A percentile compares a stretch with the other conserved stretches of the same genome.
Conservation (phyloP, 2,888 invertebrate genomes). For the Dione juno region DNA sequence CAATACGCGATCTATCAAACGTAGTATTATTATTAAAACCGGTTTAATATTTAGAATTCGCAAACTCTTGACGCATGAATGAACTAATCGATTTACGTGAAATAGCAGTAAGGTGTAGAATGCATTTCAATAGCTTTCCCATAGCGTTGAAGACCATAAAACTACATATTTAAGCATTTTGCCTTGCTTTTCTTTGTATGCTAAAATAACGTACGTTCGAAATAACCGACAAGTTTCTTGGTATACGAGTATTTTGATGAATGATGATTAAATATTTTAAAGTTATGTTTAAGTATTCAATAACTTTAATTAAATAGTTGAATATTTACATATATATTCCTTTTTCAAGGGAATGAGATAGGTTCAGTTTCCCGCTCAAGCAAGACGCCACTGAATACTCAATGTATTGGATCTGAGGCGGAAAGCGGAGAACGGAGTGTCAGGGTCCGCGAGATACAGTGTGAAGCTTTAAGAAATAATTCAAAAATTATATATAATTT, state of each 20-base stretch:
- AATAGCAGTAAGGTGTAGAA: conserved; percentile 25
- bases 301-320: background rate
- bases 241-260: conserved; percentile 1
- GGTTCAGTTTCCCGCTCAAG: no score
- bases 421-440: no score
- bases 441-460: no score
- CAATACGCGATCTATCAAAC: conserved; percentile 10
- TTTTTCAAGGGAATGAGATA: no score
- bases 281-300: background rate
- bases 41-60: conserved; percentile 20
- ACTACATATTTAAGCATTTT: conserved; percentile 6
- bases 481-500: background rate
- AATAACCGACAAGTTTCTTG: conserved; percentile 12
- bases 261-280: conserved; percentile 17
- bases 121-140: conserved; percentile 24
- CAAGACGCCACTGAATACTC: no score
- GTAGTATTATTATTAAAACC: conserved; percentile 28
- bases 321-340: no score
- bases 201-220: background rate
- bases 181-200: background rate
- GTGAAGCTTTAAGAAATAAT: no score
- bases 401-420: no score
- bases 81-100: conserved; percentile 30
- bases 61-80: conserved; percentile 25
- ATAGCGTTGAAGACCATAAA: conserved; percentile 5